These are phyloP conservation scores for Colletes collaris DNA, from an alignment of 2,888 invertebrate species.

Conservation along the genomic window DNA sequence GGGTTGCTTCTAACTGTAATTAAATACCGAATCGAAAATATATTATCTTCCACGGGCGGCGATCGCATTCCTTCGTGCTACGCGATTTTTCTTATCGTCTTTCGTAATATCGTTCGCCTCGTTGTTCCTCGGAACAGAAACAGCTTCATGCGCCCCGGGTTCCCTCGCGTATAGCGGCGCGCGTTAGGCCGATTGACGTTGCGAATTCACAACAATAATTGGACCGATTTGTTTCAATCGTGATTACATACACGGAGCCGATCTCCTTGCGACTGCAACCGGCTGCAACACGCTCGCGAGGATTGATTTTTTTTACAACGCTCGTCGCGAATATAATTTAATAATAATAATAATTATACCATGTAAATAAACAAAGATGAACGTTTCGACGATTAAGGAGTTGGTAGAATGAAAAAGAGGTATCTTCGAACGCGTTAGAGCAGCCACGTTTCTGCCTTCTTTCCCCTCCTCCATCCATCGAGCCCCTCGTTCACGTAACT, in stretches of 20 bases:
- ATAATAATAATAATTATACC: too few relatives aligned
- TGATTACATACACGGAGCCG: conserved; percentile 27
- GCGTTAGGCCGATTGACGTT: conserved; percentile 25
- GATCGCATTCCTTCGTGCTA: not conserved
- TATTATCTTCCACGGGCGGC: not conserved
- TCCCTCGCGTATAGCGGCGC: not conserved
- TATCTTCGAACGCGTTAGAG: not conserved
- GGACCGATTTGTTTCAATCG: conserved; percentile 59
- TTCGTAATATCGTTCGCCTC: not conserved
- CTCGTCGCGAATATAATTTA: too few relatives aligned
- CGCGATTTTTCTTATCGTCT: conserved; percentile 2
- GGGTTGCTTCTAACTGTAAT: not conserved
- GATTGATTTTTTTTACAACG: conserved; percentile 8
- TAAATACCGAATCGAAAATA: not conserved
- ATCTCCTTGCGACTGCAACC: not conserved
- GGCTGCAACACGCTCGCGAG: not conserved
- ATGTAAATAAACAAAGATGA: too few relatives aligned
- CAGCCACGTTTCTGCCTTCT: not conserved
- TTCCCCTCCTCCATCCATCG: not conserved
- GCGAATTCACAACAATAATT: conserved; percentile 47
- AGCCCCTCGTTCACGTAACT: conserved; percentile 28
- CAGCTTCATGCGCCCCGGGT: not conserved
- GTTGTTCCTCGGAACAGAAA: not conserved
- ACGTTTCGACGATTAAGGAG: not conserved
- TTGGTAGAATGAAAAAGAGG: not conserved